Base-by-base conservation (phyloP, 2,888 invertebrate species). In the Caenorhabditis japonica region DNA sequence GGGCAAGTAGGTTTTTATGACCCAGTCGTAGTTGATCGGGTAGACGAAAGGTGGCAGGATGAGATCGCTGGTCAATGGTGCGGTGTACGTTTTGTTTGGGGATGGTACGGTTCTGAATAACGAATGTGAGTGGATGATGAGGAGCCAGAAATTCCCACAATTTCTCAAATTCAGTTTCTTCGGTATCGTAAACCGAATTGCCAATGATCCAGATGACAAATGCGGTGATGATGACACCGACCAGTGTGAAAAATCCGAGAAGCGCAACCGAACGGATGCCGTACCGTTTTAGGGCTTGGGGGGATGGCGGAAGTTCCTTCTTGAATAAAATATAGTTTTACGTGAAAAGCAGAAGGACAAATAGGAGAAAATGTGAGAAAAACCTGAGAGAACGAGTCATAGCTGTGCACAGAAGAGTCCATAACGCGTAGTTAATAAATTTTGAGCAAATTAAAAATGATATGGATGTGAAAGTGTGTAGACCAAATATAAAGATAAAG, bases 1-100 rank as follows among this genome's bases (percentile, higher is more conserved):
- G 7, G 86, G 86, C n/a, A 86, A 66, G 66, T 84, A 84, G 8
- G 83, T 76, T 56, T 85, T 85, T 58, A 85, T 55, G 0, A 75
- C 75, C 34, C 85, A 66, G 33, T 84, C 79, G 60, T 85, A 85
- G 66, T 71, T 78, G 27, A 83, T 60, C 3, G 84, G 83, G 17
- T 60, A 30, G 13, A 80, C 61, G 13, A 79, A 52, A 15, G 66
- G 60, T 0, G 81, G 77, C 17, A 84, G 69, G 12, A 79, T 58
- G n/a, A 83, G 56, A 49, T 83, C 82, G 33, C 64, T 70, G 10
- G 83, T 79, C n/a, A 75, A 62, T 27, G 75, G 75, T 3, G 55
- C 75, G 12, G 66, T 7, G 17, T 34, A 34, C 3, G 33, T 33
- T 15, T 30, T 49, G n/a, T 21, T 8, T 3, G 21, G 13, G 3